phyloP scores from a whole-genome alignment of 2,797 vertebrate genomes.

The Lepidocolaptes lacrymiger region DNA sequence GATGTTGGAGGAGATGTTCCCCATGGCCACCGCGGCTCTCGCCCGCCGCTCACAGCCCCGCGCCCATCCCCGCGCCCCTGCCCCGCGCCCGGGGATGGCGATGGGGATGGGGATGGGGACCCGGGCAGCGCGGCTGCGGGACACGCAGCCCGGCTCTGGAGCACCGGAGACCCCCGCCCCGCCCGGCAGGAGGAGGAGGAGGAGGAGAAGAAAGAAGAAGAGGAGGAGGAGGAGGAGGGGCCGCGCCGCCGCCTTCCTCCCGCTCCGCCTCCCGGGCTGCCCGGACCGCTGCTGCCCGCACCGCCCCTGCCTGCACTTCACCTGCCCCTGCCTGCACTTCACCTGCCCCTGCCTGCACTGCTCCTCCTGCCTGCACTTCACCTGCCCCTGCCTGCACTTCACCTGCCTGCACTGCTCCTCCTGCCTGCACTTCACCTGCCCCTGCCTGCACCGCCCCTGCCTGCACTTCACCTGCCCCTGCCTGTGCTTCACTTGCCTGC shows the following conservation, averaged over 20 bases:
- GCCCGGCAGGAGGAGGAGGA: background rate
- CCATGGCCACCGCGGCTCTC: conserved; percentile 78
- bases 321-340: background rate
- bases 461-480: background rate
- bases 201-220: background rate
- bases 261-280: background rate
- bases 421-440: background rate
- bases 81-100: background rate
- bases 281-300: background rate
- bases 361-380: background rate
- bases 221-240: background rate
- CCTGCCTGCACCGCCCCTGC: background rate
- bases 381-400: background rate
- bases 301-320: background rate
- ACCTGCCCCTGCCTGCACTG: too few relatives aligned
- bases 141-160: too few relatives aligned
- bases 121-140: too few relatives aligned
- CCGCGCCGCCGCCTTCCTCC: background rate
- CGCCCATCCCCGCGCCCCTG: conserved; percentile 43
- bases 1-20: conserved; percentile 93
- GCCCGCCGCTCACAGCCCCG: conserved; percentile 40
- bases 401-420: too few relatives aligned
- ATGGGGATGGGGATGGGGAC: too few relatives aligned
- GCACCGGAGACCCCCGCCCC: background rate
- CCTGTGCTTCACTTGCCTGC: background rate